Base-by-base conservation (phyloP, 1,140 invertebrate genomes). In the Plutomurus gul region DNA sequence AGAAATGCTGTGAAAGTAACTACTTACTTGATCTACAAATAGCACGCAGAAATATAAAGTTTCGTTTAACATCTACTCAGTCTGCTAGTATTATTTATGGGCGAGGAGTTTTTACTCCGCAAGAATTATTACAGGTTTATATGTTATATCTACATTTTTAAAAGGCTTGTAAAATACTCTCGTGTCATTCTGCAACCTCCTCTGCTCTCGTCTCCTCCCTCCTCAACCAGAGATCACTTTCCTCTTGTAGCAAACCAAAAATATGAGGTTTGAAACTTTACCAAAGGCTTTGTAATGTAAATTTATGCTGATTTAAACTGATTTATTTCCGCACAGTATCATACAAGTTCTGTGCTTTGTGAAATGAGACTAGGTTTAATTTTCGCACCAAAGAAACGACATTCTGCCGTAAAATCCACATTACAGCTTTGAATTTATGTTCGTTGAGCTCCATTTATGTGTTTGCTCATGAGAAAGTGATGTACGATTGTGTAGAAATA, bases 221-320 rank as follows among this genome's bases (percentile, higher is more conserved):
- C 16, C 27, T 13, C 27, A 49, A 49, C 46, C 25, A 22, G 3
- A 20, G 18, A 20, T 4, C 18, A 20, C 46, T 22, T 49, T 16
- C 25, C 46, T 20, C 46, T 20, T 8, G n/a, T n/a, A n/a, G n/a
- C n/a, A n/a, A n/a, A n/a, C n/a, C n/a, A n/a, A n/a, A n/a, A n/a
- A n/a, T n/a, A n/a, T n/a, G n/a, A n/a, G n/a, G n/a, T n/a, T n/a
- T n/a, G n/a, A 65, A 65, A 56, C 49, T 65, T 65, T 65, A 27
- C 18, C 22, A 65, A 30, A 65, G 36, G 56, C 56, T 65, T 65
- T 18, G 56, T n/a, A 65, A 65, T 65, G 56, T 65, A 65, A 65
- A 65, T 65, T 65, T 65, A 65, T 65, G 56, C 56, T 65, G 56
- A 65, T 65, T 65, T 65, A 65, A 65, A 65, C 56, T 65, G 56